Conservation (phyloP, 2,797 vertebrate genomes). For the Leptatherina wallacei region DNA sequence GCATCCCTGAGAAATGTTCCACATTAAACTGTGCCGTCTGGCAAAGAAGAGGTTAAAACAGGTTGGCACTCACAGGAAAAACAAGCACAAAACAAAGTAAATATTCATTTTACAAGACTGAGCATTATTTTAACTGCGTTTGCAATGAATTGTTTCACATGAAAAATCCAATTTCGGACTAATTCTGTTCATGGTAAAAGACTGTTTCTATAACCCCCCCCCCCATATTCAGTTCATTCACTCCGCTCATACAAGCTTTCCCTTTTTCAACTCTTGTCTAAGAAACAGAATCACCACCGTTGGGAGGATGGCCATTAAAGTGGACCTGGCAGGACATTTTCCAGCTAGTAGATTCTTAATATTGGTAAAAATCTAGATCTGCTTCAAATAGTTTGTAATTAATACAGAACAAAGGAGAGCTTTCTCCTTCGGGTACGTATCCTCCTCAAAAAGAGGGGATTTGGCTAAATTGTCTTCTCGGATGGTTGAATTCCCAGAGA, state of each 20-base stretch:
- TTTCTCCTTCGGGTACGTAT: too few species aligned
- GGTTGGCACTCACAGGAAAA: conserved; percentile 70
- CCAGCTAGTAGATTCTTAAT: too few species aligned
- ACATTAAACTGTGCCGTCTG: conserved; percentile 99
- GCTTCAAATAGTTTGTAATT: too few species aligned
- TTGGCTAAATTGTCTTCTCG: too few species aligned
- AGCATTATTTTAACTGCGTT: too few species aligned
- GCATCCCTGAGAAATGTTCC: conserved; percentile 99
- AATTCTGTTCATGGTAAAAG: background rate
- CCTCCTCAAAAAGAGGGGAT: too few species aligned
- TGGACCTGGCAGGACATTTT: background rate
- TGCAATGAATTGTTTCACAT: background rate
- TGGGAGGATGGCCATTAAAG: background rate
- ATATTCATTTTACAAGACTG: background rate
- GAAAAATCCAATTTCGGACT: background rate
- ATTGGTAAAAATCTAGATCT: too few species aligned
- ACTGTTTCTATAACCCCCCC: conserved; percentile 1
- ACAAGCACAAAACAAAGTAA: conserved; percentile 27
- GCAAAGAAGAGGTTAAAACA: conserved; percentile 86
- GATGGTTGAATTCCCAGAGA: too few species aligned
- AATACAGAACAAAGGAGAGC: too few species aligned
- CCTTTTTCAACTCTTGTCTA: background rate
- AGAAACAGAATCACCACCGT: background rate
- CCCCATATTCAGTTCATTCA: background rate
- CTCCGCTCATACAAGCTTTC: background rate